Percentiles rank a stretch among this genome's conserved stretches.
Evolutionary conservation across 2,797 vertebrate species (phyloP).

Genomic region (Argentina silus): DNA sequence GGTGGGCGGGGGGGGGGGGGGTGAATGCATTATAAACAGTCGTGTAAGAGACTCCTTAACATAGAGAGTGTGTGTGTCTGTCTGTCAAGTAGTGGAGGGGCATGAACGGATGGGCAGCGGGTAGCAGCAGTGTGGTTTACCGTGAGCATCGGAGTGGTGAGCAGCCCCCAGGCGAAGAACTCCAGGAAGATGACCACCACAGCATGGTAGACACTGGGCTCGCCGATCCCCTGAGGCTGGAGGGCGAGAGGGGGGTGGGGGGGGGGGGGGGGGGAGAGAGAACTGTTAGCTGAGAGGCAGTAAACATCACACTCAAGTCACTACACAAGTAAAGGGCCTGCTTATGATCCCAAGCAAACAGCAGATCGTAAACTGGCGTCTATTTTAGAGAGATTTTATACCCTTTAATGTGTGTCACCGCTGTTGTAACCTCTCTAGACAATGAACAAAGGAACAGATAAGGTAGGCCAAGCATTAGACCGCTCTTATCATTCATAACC

Average conservation of each 20-base stretch:
- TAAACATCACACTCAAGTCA: background rate
- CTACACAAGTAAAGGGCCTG: slow-evolving; percentile 21
- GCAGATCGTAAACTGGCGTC: too few species aligned
- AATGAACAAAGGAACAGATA: too few species aligned
- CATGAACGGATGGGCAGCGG: background rate
- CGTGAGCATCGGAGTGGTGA: slow-evolving; percentile 83
- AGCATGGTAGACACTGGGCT: slow-evolving; percentile 93
- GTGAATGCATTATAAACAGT: slow-evolving; percentile 34
- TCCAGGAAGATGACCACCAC: slow-evolving; percentile 92
- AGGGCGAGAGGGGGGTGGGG: slow-evolving; percentile 25
- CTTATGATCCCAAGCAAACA: background rate
- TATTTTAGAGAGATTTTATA: too few species aligned
- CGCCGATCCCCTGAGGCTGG: slow-evolving; percentile 90
- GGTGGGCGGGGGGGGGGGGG: slow-evolving; percentile 32
- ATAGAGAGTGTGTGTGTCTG: slow-evolving; percentile 2
- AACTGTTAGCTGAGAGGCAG: slow-evolving; percentile 29
- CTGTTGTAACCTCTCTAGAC: too few species aligned
- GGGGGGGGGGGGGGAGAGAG: background rate
- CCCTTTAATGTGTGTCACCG: too few species aligned
- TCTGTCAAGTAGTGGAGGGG: background rate
- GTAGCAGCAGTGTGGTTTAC: background rate
- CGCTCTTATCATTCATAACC: too few species aligned
- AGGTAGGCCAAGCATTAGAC: too few species aligned
- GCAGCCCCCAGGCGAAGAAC: slow-evolving; percentile 65
- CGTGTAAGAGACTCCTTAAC: background rate